Conservation (phyloP, 2,888 invertebrate genomes). For the Lasius platythorax region DNA sequence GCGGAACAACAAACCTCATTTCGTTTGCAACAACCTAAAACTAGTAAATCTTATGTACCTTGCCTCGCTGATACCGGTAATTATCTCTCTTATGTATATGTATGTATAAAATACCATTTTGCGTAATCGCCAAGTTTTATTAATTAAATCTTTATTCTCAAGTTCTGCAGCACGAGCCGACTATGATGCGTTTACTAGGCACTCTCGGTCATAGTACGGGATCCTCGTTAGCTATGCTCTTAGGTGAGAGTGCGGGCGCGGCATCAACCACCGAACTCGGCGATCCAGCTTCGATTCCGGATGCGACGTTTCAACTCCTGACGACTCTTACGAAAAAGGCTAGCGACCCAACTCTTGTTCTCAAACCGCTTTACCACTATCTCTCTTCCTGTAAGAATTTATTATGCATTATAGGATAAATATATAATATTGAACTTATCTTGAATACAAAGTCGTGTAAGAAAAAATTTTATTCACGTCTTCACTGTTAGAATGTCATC, state of each 20-base stretch:
- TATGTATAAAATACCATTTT: background rate
- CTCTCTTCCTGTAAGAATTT: constrained; percentile 86
- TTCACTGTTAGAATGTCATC: background rate
- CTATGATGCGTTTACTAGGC: constrained; percentile 94
- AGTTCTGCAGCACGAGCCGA: constrained; percentile 92
- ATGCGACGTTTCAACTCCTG: constrained; percentile 95
- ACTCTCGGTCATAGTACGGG: constrained; percentile 93
- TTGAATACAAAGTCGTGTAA: background rate
- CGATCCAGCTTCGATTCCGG: constrained; percentile 92
- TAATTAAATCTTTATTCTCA: constrained; percentile 58
- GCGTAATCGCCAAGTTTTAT: background rate
- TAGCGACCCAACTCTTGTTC: constrained; percentile 91
- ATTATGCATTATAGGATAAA: constrained; percentile 76
- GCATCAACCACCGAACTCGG: constrained; percentile 85
- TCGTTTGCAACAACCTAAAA: constrained; percentile 73
- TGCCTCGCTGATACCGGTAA: constrained; percentile 92
- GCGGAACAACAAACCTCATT: constrained; percentile 88
- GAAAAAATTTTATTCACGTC: background rate
- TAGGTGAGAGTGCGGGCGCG: constrained; percentile 86
- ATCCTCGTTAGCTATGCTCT: constrained; percentile 90
- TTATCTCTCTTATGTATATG: constrained; percentile 32
- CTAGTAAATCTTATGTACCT: constrained; percentile 86
- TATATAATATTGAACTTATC: background rate
- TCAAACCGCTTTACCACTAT: constrained; percentile 90
- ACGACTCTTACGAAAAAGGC: constrained; percentile 92